Conservation (phyloP, 2,113 vertebrate genomes). For the Prinia subflava region DNA sequence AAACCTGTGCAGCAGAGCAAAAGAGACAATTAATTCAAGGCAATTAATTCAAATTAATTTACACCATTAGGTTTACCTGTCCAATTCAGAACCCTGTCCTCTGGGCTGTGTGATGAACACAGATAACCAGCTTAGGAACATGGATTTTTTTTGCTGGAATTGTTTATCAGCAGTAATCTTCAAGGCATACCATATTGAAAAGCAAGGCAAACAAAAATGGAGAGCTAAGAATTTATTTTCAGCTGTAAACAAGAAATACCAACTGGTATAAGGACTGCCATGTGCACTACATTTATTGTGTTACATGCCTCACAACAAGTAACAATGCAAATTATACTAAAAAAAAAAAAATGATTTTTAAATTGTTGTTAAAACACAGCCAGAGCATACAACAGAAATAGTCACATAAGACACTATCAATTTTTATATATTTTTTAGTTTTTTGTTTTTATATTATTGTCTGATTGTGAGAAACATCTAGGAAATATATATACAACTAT, state of each 20-base stretch:
- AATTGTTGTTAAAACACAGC: background rate
- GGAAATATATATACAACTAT: background rate
- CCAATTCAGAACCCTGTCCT: background rate
- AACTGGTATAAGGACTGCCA: background rate
- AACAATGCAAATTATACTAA: background rate
- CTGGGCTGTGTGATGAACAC: background rate
- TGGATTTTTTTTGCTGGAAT: background rate
- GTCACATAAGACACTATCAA: background rate
- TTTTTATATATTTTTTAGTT: fast-evolving
- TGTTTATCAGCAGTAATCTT: background rate
- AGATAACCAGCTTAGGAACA: background rate
- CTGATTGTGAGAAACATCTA: background rate
- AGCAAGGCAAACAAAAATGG: background rate
- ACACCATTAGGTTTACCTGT: background rate
- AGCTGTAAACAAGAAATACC: background rate
- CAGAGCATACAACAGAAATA: background rate
- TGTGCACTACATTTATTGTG: background rate
- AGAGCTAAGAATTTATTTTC: background rate
- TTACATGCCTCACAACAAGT: background rate
- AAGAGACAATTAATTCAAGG: background rate
- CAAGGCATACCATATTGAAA: background rate
- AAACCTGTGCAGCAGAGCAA: background rate
- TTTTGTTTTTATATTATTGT: background rate
- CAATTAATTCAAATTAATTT: background rate
- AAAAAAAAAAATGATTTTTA: background rate